Evolutionary conservation across 2,888 invertebrate genomes (phyloP).

Genomic region (Brachypterus glaber): DNA sequence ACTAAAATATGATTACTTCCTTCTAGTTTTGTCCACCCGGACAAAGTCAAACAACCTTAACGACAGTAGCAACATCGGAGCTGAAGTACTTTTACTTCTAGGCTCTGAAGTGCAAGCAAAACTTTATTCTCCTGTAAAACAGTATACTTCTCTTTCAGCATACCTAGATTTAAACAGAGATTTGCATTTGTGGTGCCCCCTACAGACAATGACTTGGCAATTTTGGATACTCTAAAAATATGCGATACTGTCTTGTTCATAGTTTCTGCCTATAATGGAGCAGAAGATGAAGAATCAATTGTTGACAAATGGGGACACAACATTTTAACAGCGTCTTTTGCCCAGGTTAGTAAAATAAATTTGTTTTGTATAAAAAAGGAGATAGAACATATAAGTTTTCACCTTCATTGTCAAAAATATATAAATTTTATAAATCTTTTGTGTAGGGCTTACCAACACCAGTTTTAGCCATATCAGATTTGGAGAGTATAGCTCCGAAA

Average conservation of each 20-base stretch:
- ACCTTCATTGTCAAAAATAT: background rate
- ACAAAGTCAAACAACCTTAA: no score
- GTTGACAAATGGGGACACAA: constrained; percentile 74
- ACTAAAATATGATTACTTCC: no score
- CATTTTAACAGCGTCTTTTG: constrained; percentile 65
- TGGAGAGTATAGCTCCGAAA: constrained; percentile 64
- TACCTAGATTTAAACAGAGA: constrained; percentile 82
- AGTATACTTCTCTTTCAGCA: constrained; percentile 43
- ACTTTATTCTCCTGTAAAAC: constrained; percentile 1
- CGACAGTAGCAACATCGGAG: no score
- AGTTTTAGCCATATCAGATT: constrained; percentile 61
- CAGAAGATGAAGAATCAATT: constrained; percentile 48
- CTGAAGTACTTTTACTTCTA: no score
- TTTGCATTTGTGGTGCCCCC: constrained; percentile 72
- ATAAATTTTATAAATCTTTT: constrained; percentile 4
- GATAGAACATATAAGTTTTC: background rate
- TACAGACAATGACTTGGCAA: constrained; percentile 58
- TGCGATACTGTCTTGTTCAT: constrained; percentile 77
- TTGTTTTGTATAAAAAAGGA: constrained; percentile 2
- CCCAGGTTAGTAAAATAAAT: constrained; percentile 47
- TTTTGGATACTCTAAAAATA: constrained; percentile 76
- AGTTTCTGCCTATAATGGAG: constrained; percentile 53
- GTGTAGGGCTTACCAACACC: constrained; percentile 63
- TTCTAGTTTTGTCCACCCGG: no score
- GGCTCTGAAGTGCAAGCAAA: no score